phyloP scores from a whole-genome alignment of 1,140 invertebrate genomes.

The Argopecten irradians region DNA sequence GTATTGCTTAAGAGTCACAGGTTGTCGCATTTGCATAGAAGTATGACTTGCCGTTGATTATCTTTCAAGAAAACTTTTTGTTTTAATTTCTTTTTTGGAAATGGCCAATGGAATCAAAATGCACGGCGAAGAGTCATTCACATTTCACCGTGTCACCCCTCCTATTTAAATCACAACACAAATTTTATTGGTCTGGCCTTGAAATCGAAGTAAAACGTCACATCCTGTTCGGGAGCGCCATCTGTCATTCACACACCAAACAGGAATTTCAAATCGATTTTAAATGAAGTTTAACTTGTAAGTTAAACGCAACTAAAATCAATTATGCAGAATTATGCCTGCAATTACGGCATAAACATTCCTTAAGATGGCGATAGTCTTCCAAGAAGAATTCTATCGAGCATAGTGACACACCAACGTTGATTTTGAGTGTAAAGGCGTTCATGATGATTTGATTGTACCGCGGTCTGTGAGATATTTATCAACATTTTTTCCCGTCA shows the following conservation, averaged over 20 bases:
- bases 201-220: not conserved
- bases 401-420: not conserved
- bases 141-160: not conserved
- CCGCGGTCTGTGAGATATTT: not conserved
- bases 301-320: slow-evolving; percentile 3
- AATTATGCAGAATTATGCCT: not conserved
- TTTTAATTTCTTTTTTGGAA: too few relatives aligned
- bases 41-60: not conserved
- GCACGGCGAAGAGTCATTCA: not conserved
- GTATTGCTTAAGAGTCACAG: too few relatives aligned
- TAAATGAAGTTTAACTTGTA: not conserved
- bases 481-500: not conserved
- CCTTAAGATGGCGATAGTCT: not conserved
- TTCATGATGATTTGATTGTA: not conserved
- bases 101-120: not conserved
- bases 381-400: not conserved
- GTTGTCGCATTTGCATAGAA: not conserved
- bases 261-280: slow-evolving; percentile 1
- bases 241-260: not conserved
- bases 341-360: not conserved
- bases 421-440: not conserved
- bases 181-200: not conserved
- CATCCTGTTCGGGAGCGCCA: not conserved
- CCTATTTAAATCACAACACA: not conserved
- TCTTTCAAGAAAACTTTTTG: not conserved